Evolutionary conservation across 2,797 vertebrate species (phyloP).

Genomic region (Macropus fuliginosus): DNA sequence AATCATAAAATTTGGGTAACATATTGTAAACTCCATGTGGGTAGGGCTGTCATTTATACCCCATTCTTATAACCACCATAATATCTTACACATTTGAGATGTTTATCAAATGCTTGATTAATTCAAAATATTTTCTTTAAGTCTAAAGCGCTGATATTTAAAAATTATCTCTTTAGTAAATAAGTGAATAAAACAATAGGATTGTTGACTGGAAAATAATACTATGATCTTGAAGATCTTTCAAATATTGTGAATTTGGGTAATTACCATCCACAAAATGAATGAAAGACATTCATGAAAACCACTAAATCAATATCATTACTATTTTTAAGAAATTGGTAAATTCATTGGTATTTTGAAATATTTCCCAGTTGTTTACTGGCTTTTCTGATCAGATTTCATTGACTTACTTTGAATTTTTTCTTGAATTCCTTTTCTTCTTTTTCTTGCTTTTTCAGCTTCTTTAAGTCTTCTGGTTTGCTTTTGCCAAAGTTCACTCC

Average conservation of each 20-base stretch:
- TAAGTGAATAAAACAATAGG: not conserved
- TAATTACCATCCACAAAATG: not conserved
- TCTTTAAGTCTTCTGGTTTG: constrained; percentile 87
- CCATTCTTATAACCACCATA: not conserved
- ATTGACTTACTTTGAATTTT: constrained; percentile 92
- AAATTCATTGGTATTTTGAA: constrained; percentile 12
- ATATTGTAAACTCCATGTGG: too few species aligned
- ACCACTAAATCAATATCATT: not conserved
- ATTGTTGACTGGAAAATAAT: not conserved
- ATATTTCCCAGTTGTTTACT: not conserved
- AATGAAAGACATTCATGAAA: not conserved
- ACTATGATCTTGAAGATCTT: not conserved
- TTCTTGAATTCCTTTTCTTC: constrained; percentile 96
- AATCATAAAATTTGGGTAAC: not conserved
- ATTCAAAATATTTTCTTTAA: not conserved
- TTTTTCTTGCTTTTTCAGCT: constrained; percentile 92
- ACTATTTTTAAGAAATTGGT: not conserved
- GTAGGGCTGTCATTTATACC: not conserved
- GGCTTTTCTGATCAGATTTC: constrained; percentile 41
- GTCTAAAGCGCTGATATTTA: not conserved
- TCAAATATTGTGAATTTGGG: not conserved
- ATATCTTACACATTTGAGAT: not conserved
- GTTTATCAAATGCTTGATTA: not conserved
- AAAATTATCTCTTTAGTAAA: not conserved
- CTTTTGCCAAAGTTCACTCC: constrained; percentile 67